Conservation (phyloP, 2,888 invertebrate genomes). For the Sabellastarte sp. region DNA sequence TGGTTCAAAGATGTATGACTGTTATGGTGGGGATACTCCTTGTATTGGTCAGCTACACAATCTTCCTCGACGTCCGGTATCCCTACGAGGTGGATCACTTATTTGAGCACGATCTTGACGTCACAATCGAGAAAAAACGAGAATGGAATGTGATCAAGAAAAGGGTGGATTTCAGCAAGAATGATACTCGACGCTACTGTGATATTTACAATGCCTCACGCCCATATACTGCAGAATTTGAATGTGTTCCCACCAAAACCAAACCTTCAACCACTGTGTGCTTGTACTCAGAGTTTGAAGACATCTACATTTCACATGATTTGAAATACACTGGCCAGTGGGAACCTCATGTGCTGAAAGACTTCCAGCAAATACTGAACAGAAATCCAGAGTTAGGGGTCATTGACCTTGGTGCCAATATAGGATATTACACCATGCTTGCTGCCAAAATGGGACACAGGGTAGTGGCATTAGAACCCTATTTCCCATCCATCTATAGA, state of each 20-base stretch:
- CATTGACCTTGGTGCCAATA: conserved; percentile 33
- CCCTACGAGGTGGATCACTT: too few relatives aligned
- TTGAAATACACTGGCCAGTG: conserved; percentile 24
- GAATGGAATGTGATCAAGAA: too few relatives aligned
- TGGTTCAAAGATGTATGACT: too few relatives aligned
- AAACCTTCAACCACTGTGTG: conserved; percentile 26
- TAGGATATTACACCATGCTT: conserved; percentile 31
- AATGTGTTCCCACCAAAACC: conserved; percentile 25
- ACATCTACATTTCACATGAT: conserved; percentile 32
- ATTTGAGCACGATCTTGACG: too few relatives aligned
- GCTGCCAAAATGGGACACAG: conserved; percentile 27
- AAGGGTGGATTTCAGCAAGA: too few relatives aligned
- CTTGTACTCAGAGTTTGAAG: conserved; percentile 20
- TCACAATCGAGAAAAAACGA: too few relatives aligned
- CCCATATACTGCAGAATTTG: conserved; percentile 20
- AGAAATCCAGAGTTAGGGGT: conserved; percentile 20
- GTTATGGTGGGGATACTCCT: too few relatives aligned
- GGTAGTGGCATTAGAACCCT: conserved; percentile 30
- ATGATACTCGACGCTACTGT: too few relatives aligned
- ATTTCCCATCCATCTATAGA: conserved; percentile 12
- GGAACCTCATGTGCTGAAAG: conserved; percentile 23
- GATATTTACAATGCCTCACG: conserved; percentile 8
- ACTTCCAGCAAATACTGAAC: conserved; percentile 21
- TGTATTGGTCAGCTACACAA: too few relatives aligned
- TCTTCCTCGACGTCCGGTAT: too few relatives aligned